These are phyloP conservation scores for Euclidia mi DNA, from an alignment of 2,888 invertebrate species.

Conservation along the genomic window DNA sequence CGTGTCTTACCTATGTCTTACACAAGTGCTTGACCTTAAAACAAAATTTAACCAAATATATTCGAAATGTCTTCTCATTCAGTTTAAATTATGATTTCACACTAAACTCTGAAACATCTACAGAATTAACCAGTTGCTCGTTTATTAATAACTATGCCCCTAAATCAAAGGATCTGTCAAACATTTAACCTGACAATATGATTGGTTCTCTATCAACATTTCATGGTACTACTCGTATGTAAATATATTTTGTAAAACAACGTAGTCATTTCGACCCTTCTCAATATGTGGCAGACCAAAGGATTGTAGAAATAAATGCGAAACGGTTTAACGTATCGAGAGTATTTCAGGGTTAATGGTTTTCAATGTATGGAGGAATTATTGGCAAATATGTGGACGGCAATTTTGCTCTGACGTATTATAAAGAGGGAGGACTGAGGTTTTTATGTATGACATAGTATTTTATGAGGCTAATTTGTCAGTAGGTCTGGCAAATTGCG, in stretches of 20 bases:
- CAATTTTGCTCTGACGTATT: not conserved
- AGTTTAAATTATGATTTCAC: not conserved
- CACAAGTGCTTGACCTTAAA: no score
- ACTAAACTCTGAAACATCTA: not conserved
- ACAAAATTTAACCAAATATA: no score
- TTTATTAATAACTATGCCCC: conserved; percentile 32
- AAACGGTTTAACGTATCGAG: conserved; percentile 16
- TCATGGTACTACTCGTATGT: conserved; percentile 33
- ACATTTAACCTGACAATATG: conserved; percentile 47
- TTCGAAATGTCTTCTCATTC: no score
- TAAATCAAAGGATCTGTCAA: conserved; percentile 39
- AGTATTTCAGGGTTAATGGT: conserved; percentile 7
- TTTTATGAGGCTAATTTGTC: no score
- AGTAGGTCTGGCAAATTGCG: no score
- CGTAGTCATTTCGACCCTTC: conserved; percentile 50
- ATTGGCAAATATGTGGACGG: conserved; percentile 6
- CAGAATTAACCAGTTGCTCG: conserved; percentile 18
- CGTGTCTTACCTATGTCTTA: no score
- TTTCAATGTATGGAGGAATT: conserved; percentile 15
- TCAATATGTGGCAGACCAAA: conserved; percentile 48
- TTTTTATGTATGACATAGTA: no score
- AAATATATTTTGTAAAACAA: conserved; percentile 47
- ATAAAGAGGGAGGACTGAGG: no score
- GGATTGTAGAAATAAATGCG: conserved; percentile 30
- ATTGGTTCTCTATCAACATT: conserved; percentile 28